phyloP scores from a whole-genome alignment of 2,113 vertebrate genomes.

The Platanista minor region DNA sequence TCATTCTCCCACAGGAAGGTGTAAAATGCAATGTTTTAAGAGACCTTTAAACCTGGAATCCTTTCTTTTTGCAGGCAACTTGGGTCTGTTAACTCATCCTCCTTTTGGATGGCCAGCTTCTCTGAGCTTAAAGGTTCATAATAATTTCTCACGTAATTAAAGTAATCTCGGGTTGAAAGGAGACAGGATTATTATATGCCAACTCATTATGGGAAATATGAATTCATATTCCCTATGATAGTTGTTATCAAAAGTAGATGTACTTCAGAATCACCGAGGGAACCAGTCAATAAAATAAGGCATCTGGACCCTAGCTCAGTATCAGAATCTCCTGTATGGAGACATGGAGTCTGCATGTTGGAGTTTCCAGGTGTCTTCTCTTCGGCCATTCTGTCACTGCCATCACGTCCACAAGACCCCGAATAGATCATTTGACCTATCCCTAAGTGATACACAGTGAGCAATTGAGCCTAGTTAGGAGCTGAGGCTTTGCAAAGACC shows the following conservation, averaged over 20 bases:
- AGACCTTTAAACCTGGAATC: neutral
- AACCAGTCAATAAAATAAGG: neutral
- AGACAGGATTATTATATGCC: neutral
- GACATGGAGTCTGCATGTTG: neutral
- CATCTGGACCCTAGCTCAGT: neutral
- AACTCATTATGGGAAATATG: neutral
- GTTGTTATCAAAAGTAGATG: neutral
- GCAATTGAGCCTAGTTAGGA: rapidly evolving
- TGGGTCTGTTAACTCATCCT: neutral
- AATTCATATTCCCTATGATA: neutral
- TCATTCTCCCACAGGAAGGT: neutral
- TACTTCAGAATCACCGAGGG: neutral
- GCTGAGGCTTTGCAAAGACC: neutral
- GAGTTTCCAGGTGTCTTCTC: neutral
- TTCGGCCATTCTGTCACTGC: neutral
- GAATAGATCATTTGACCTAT: neutral
- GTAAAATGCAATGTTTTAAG: neutral
- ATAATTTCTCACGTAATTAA: slow-evolving; percentile 1
- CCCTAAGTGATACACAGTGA: neutral
- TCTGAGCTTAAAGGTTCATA: neutral
- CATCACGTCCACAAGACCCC: neutral
- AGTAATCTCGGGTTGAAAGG: neutral
- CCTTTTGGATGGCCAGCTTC: neutral
- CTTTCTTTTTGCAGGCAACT: neutral
- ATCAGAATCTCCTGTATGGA: neutral